These are phyloP conservation scores for Idris sp. DNA, from an alignment of 1,140 invertebrate species.

Conservation along the genomic window DNA sequence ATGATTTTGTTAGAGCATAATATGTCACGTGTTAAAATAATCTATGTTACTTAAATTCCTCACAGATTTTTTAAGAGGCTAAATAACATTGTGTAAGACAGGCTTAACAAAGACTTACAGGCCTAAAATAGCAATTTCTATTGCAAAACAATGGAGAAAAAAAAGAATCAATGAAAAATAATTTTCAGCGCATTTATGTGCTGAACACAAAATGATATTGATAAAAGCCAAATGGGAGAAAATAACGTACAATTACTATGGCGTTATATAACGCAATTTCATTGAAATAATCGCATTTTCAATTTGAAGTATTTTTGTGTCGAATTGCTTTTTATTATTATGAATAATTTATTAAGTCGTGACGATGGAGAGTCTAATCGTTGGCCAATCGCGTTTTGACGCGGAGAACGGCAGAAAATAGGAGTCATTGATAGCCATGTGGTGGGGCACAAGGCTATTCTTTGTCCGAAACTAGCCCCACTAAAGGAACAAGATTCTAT, in stretches of 20 bases:
- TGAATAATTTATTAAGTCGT: conserved; percentile 58
- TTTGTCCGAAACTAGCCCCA: conserved; percentile 73
- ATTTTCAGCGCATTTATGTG: too few relatives aligned
- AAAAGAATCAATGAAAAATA: conserved; percentile 1
- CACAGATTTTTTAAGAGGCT: conserved; percentile 39
- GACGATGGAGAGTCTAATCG: conserved; percentile 67
- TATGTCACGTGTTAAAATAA: conserved; percentile 39
- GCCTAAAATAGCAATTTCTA: conserved; percentile 29
- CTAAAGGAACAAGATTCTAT: conserved; percentile 53
- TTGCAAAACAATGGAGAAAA: conserved; percentile 8
- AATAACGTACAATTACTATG: conserved; percentile 34
- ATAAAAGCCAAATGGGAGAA: too few relatives aligned
- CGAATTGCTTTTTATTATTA: conserved; percentile 51
- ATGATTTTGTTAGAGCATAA: conserved; percentile 22
- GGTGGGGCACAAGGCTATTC: conserved; percentile 73
- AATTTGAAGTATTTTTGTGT: conserved; percentile 55
- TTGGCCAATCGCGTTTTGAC: conserved; percentile 69
- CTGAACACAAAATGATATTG: too few relatives aligned
- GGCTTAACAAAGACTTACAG: conserved; percentile 29
- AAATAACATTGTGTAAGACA: conserved; percentile 44
- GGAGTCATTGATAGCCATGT: conserved; percentile 54
- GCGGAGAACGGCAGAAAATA: conserved; percentile 69
- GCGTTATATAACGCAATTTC: conserved; percentile 48
- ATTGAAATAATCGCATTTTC: conserved; percentile 50
- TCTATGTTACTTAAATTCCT: conserved; percentile 44